A percentile compares a stretch with the other conserved stretches of the same genome.
Conservation (phyloP, 2,888 invertebrate genomes). For the Drosophila niveifrons region DNA sequence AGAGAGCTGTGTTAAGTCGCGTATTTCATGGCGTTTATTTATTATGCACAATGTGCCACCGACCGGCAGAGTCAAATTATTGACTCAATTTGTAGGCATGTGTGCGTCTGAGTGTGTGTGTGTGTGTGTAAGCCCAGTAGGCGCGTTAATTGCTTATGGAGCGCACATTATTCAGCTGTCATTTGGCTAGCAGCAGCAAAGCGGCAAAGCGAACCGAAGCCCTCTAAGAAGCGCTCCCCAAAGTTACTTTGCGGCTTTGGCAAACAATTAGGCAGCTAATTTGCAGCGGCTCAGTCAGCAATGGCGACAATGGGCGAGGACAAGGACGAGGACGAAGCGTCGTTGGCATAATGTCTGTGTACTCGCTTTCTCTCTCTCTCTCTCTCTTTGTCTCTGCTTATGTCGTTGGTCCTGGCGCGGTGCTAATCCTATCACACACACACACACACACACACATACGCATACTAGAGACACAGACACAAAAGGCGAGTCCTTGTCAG, state of each 20-base stretch:
- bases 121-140: constrained; percentile 65
- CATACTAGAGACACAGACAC: constrained; percentile 23
- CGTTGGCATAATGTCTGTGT: constrained; percentile 44
- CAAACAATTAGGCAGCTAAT: constrained; percentile 82
- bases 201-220: constrained; percentile 44
- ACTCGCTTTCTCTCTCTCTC: constrained; percentile 10
- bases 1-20: constrained; percentile 79
- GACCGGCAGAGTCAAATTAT: constrained; percentile 65
- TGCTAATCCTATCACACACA: constrained; percentile 70
- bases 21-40: constrained; percentile 81
- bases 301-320: constrained; percentile 5
- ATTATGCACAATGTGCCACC: constrained; percentile 80
- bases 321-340: not conserved
- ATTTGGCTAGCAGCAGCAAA: constrained; percentile 54
- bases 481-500: constrained; percentile 51
- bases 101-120: constrained; percentile 33
- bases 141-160: constrained; percentile 80
- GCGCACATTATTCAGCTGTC: constrained; percentile 80
- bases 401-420: constrained; percentile 25
- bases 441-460: constrained; percentile 19
- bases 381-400: constrained; percentile 16
- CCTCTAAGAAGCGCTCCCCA: constrained; percentile 56
- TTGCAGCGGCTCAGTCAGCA: constrained; percentile 57
- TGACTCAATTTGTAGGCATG: constrained; percentile 75
- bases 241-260: constrained; percentile 77